phyloP scores from a whole-genome alignment of 2,797 vertebrate genomes.

The Pempheris klunzingeri region DNA sequence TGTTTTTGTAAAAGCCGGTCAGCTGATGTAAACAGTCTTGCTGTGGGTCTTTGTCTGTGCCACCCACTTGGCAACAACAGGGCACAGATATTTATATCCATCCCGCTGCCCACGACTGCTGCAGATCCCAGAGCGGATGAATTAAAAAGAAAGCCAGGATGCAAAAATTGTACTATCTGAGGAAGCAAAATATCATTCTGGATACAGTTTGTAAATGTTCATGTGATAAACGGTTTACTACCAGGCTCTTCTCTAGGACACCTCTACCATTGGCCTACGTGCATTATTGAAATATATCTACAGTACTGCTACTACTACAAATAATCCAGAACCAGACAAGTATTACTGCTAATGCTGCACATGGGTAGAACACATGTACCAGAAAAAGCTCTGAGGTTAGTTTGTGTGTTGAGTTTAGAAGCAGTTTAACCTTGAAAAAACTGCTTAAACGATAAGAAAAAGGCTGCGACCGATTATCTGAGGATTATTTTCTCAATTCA shows the following conservation, averaged over 20 bases:
- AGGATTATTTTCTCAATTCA: neutral
- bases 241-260: slow-evolving; percentile 9
- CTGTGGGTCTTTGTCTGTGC: slow-evolving; percentile 49
- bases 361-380: no score
- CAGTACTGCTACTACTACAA: neutral
- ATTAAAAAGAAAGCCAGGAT: slow-evolving; percentile 36
- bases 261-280: neutral
- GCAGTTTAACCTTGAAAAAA: neutral
- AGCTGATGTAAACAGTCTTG: slow-evolving; percentile 62
- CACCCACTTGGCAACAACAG: slow-evolving; percentile 61
- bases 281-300: neutral
- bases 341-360: neutral
- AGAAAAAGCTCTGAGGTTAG: neutral
- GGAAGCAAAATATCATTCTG: slow-evolving; percentile 6
- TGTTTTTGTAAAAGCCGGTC: slow-evolving; percentile 46
- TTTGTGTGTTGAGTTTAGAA: neutral
- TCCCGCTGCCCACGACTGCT: slow-evolving; percentile 41
- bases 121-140: slow-evolving; percentile 21
- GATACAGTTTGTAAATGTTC: neutral
- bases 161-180: slow-evolving; percentile 18
- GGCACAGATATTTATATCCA: slow-evolving; percentile 60
- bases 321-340: neutral
- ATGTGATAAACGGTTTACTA: neutral
- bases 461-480: neutral
- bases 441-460: neutral